Percentiles rank a stretch among this genome's conserved stretches.
These are phyloP conservation scores for Chydorus sphaericus DNA, from an alignment of 2,888 invertebrate species.

Conservation along the genomic window DNA sequence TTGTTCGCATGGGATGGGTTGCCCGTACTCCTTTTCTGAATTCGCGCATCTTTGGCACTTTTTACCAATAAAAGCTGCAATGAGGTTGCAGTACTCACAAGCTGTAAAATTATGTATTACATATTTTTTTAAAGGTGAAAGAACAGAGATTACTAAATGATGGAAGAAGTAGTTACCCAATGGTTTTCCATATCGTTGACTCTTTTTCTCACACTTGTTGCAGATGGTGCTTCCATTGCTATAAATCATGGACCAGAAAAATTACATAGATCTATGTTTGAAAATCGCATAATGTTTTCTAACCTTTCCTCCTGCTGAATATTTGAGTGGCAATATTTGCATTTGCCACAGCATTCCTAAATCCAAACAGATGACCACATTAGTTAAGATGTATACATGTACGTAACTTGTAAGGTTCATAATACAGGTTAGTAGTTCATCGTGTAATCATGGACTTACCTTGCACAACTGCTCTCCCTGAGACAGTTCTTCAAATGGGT, in stretches of 20 bases:
- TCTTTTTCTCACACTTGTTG: slow-evolving; percentile 86
- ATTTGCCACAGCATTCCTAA: slow-evolving; percentile 96
- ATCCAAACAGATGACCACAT: slow-evolving; percentile 31
- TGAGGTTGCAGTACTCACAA: slow-evolving; percentile 80
- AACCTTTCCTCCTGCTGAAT: slow-evolving; percentile 82
- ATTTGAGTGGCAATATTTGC: slow-evolving; percentile 91
- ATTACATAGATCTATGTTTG: too few relatives aligned
- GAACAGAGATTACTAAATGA: too few relatives aligned
- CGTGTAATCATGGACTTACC: too few relatives aligned
- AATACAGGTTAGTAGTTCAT: too few relatives aligned
- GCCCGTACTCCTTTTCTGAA: slow-evolving; percentile 86
- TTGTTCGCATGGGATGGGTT: slow-evolving; percentile 86
- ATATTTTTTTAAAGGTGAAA: too few relatives aligned
- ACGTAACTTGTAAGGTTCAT: too few relatives aligned
- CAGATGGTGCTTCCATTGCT: slow-evolving; percentile 79
- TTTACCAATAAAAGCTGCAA: slow-evolving; percentile 75
- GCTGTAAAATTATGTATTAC: too few relatives aligned
- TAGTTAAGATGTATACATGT: too few relatives aligned
- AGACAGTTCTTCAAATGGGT: slow-evolving; percentile 91
- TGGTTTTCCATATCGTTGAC: slow-evolving; percentile 86
- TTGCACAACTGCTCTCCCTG: slow-evolving; percentile 91
- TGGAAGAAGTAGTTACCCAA: too few relatives aligned
- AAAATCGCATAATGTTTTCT: too few relatives aligned
- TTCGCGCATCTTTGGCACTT: slow-evolving; percentile 75
- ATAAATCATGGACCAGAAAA: too few relatives aligned